Percentiles rank a stretch among this genome's conserved stretches.
Evolutionary conservation across 2,113 vertebrate genomes (phyloP).

Genomic region (Oryzias melastigma): DNA sequence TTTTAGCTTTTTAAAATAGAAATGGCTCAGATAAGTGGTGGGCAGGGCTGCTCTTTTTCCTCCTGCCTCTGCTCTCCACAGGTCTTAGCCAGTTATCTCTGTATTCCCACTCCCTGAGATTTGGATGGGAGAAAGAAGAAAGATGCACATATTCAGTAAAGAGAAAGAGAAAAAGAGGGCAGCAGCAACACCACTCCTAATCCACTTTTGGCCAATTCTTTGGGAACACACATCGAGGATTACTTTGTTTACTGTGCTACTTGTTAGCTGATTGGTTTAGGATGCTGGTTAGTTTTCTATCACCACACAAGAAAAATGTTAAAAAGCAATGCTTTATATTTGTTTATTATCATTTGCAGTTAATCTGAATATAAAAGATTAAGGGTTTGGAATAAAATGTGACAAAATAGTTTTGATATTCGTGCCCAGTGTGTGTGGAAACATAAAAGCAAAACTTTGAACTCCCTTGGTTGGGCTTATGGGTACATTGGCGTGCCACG

Average conservation of each 20-base stretch:
- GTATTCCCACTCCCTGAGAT: conserved; percentile 43
- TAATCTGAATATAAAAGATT: too few species aligned
- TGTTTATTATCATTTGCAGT: too few species aligned
- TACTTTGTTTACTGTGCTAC: background rate
- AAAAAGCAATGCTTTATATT: background rate
- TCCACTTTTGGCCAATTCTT: conserved; percentile 21
- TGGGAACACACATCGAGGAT: background rate
- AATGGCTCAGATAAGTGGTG: conserved; percentile 31
- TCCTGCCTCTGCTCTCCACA: conserved; percentile 23
- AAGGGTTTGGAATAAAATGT: too few species aligned
- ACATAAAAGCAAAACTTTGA: too few species aligned
- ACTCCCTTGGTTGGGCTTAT: too few species aligned
- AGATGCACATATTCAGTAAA: conserved; percentile 41
- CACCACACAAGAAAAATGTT: conserved; percentile 4
- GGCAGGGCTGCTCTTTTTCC: conserved; percentile 32
- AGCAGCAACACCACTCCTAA: conserved; percentile 23
- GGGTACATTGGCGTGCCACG: conserved; percentile 24
- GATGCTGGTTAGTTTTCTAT: conserved; percentile 17
- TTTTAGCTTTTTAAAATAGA: conserved; percentile 39
- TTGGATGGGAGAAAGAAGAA: conserved; percentile 36
- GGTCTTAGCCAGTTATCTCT: conserved; percentile 51
- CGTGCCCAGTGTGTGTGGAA: too few species aligned
- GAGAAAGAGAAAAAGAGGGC: background rate
- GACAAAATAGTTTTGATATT: too few species aligned
- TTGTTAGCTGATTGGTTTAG: conserved; percentile 9